Evolutionary conservation across 2,797 vertebrate genomes (phyloP).

Genomic region (Streptopelia turtur): DNA sequence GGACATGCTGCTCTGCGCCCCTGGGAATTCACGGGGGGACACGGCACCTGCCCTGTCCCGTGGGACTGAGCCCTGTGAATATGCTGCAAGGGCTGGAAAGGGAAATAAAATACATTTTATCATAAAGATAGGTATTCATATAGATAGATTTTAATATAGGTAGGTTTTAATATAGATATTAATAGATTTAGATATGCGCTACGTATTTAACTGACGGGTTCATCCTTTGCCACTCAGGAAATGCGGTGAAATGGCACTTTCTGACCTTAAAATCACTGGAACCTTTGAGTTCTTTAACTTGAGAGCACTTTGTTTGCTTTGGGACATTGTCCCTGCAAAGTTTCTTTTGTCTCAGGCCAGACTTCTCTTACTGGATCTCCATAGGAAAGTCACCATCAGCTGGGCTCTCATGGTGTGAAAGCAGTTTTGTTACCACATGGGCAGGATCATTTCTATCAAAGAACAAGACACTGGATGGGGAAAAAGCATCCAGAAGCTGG

Average conservation of each 20-base stretch:
- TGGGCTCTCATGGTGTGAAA: background rate
- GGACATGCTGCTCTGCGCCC: background rate
- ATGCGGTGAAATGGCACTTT: background rate
- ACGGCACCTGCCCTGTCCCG: background rate
- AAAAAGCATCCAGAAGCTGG: background rate
- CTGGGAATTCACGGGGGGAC: accelerated
- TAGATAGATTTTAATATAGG: background rate
- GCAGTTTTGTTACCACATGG: background rate
- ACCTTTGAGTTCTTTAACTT: background rate
- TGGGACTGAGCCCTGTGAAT: background rate
- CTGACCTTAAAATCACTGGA: background rate
- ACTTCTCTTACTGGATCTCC: background rate
- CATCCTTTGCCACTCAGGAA: background rate
- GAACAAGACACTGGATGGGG: background rate
- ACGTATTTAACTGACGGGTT: background rate
- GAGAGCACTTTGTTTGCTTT: background rate
- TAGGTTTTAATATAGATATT: background rate
- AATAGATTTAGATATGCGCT: background rate
- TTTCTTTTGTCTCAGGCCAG: background rate
- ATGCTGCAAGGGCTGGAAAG: background rate
- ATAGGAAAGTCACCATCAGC: background rate
- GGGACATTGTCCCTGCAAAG: background rate
- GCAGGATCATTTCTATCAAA: background rate
- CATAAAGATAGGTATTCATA: background rate
- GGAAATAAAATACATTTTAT: background rate